Conservation (phyloP, 2,888 invertebrate species). For the Dioctria linearis region DNA sequence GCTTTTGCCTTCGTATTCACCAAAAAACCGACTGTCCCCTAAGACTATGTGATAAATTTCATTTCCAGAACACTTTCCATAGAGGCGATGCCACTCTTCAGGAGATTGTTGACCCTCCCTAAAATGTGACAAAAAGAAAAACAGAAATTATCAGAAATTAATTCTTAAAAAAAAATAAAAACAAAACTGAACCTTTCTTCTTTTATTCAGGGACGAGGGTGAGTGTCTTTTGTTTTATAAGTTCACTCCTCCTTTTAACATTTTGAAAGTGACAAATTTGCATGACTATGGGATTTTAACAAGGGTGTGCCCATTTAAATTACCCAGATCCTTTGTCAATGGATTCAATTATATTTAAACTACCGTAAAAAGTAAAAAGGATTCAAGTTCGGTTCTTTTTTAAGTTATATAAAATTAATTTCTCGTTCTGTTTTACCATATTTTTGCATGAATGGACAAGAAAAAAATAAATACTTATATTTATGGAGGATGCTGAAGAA, state of each 20-base stretch:
- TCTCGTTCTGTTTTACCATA: not conserved
- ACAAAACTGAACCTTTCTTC: not conserved
- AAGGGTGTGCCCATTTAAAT: conserved; percentile 30
- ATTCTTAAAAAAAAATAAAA: not conserved
- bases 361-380: not conserved
- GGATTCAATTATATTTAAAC: conserved; percentile 10
- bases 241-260: too few relatives aligned
- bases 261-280: conserved; percentile 19
- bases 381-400: not conserved
- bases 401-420: not conserved
- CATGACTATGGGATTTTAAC: conserved; percentile 6
- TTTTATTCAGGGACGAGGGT: too few relatives aligned
- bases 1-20: conserved; percentile 98
- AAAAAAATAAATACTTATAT: too few relatives aligned
- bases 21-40: conserved; percentile 96
- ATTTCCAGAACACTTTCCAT: conserved; percentile 98
- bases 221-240: too few relatives aligned
- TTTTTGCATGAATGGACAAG: too few relatives aligned
- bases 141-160: conserved; percentile 1
- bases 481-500: too few relatives aligned
- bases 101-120: conserved; percentile 74
- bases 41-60: conserved; percentile 98
- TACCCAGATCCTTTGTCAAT: conserved; percentile 13
- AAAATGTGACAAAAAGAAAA: conserved; percentile 31
- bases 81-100: conserved; percentile 98